These are phyloP conservation scores for Mungos mungo DNA, from an alignment of 2,113 vertebrate species.

Conservation along the genomic window DNA sequence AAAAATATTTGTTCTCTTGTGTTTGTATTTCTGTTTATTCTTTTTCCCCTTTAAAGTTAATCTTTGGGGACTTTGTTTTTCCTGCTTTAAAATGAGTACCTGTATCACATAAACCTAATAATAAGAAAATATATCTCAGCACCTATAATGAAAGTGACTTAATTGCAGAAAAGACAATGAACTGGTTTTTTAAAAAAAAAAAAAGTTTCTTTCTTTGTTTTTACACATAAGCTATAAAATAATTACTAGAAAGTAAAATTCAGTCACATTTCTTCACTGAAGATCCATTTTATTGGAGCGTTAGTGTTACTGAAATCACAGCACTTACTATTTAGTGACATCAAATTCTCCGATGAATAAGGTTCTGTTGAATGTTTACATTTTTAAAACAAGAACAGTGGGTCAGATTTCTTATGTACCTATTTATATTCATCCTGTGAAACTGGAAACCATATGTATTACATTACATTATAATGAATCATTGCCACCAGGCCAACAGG, in stretches of 20 bases:
- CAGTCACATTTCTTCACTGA: not conserved
- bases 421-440: slow-evolving; percentile 6
- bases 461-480: slow-evolving; percentile 47
- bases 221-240: not conserved
- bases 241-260: slow-evolving; percentile 39
- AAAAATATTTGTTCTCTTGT: slow-evolving; percentile 13
- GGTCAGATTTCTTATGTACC: not conserved
- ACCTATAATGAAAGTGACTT: not conserved
- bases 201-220: not conserved
- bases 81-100: not conserved
- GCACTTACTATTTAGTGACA: slow-evolving; percentile 16
- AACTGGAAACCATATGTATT: not conserved
- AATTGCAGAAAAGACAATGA: not conserved
- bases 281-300: not conserved
- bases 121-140: slow-evolving; percentile 34
- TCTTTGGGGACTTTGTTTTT: not conserved
- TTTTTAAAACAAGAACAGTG: slow-evolving; percentile 35
- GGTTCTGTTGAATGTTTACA: slow-evolving; percentile 1
- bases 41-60: not conserved
- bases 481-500: not conserved
- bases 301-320: not conserved
- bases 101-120: not conserved
- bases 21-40: slow-evolving; percentile 7
- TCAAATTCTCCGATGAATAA: slow-evolving; percentile 50
- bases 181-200: too few species aligned